phyloP scores from a whole-genome alignment of 2,888 invertebrate species.

The Monoplex corrugatus region DNA sequence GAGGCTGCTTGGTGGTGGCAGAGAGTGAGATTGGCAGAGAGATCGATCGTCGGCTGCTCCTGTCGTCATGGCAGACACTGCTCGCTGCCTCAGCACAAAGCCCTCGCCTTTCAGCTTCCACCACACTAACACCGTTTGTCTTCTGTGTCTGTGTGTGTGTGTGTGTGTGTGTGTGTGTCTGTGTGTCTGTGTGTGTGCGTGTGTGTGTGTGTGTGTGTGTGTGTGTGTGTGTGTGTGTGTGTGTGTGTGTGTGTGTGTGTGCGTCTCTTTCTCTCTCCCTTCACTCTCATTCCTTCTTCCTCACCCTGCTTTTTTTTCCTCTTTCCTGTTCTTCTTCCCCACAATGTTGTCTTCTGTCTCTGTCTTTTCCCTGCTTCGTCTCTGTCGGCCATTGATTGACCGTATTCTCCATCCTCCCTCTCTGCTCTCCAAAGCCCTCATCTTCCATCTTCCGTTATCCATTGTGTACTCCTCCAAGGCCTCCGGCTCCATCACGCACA shows the following conservation, averaged over 20 bases:
- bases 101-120: not conserved
- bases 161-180: no score
- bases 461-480: not conserved
- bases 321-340: not conserved
- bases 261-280: not conserved
- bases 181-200: not conserved
- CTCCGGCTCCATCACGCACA: no score
- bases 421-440: not conserved
- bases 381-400: not conserved
- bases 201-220: no score
- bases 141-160: no score
- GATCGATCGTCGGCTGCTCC: not conserved
- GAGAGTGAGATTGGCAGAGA: not conserved
- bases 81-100: constrained; percentile 11
- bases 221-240: no score
- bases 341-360: no score
- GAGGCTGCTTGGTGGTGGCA: no score
- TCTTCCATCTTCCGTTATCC: not conserved
- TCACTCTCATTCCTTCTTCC: not conserved
- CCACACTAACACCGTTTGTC: not conserved
- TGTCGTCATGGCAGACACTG: not conserved
- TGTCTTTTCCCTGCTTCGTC: not conserved
- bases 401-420: not conserved
- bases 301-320: not conserved
- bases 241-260: not conserved